A percentile compares a stretch with the other conserved stretches of the same genome.
These are phyloP conservation scores for Cataglyphis altisquamis DNA, from an alignment of 2,888 invertebrate species.

Conservation along the genomic window DNA sequence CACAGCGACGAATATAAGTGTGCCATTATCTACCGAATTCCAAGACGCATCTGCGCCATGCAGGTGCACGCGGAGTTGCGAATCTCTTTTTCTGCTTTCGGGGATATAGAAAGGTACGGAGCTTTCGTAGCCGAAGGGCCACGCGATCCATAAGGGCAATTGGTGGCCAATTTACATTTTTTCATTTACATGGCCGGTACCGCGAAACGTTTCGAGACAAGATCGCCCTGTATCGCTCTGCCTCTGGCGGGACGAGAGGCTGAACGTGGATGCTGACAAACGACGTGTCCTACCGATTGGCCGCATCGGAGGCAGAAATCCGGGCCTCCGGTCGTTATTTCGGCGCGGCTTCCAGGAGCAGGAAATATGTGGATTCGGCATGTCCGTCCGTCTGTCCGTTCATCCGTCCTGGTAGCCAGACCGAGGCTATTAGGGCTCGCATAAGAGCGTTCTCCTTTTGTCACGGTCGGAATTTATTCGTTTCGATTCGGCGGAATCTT, in stretches of 20 bases:
- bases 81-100: conserved; percentile 23
- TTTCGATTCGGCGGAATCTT: conserved; percentile 71
- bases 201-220: conserved; percentile 52
- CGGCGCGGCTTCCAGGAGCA: conserved; percentile 71
- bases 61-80: conserved; percentile 32
- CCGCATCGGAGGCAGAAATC: conserved; percentile 53
- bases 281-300: conserved; percentile 41
- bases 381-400: conserved; percentile 53
- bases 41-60: conserved; percentile 52
- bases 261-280: conserved; percentile 51
- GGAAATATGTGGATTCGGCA: conserved; percentile 69
- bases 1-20: conserved; percentile 48
- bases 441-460: conserved; percentile 77
- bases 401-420: conserved; percentile 66
- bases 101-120: not conserved
- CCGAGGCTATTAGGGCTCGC: conserved; percentile 77
- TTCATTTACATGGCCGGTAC: conserved; percentile 79
- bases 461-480: conserved; percentile 77
- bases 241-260: conserved; percentile 70
- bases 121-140: conserved; percentile 47
- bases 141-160: conserved; percentile 78
- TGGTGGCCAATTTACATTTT: conserved; percentile 83
- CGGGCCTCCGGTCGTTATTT: conserved; percentile 72
- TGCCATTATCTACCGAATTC: conserved; percentile 65
- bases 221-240: conserved; percentile 65